phyloP scores from a whole-genome alignment of 2,888 invertebrate genomes.

The Carcina quercana region DNA sequence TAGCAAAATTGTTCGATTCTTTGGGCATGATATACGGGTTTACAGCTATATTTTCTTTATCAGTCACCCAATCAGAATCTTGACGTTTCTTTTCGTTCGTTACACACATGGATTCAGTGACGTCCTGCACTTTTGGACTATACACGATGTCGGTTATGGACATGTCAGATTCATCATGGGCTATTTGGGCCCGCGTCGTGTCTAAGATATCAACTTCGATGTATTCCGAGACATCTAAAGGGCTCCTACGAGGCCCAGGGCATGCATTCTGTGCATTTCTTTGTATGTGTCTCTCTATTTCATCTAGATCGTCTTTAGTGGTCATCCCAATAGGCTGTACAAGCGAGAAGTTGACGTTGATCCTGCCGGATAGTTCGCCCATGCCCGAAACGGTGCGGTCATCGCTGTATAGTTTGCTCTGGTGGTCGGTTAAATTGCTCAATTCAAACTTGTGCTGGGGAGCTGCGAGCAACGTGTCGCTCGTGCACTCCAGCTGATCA shows the following conservation, averaged over 20 bases:
- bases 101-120: slow-evolving; percentile 25
- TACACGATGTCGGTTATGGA: slow-evolving; percentile 54
- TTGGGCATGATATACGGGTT: slow-evolving; percentile 46
- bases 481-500: slow-evolving; percentile 37
- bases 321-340: slow-evolving; percentile 26
- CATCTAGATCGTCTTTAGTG: slow-evolving; percentile 47
- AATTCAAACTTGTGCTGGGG: slow-evolving; percentile 45
- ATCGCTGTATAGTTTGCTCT: slow-evolving; percentile 44
- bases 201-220: slow-evolving; percentile 58
- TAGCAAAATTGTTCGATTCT: slow-evolving; percentile 34
- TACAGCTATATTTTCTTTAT: slow-evolving; percentile 57
- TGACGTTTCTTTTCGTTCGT: slow-evolving; percentile 23
- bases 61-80: slow-evolving; percentile 37
- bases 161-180: slow-evolving; percentile 47
- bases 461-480: slow-evolving; percentile 29
- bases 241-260: slow-evolving; percentile 26
- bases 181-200: slow-evolving; percentile 32
- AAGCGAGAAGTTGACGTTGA: slow-evolving; percentile 49
- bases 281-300: slow-evolving; percentile 43
- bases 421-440: slow-evolving; percentile 44
- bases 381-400: slow-evolving; percentile 33
- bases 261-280: slow-evolving; percentile 14
- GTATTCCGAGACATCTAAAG: slow-evolving; percentile 37
- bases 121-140: slow-evolving; percentile 44
- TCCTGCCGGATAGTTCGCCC: slow-evolving; percentile 40